Conservation (phyloP, 1,140 invertebrate genomes). For the Bombyx mandarina region DNA sequence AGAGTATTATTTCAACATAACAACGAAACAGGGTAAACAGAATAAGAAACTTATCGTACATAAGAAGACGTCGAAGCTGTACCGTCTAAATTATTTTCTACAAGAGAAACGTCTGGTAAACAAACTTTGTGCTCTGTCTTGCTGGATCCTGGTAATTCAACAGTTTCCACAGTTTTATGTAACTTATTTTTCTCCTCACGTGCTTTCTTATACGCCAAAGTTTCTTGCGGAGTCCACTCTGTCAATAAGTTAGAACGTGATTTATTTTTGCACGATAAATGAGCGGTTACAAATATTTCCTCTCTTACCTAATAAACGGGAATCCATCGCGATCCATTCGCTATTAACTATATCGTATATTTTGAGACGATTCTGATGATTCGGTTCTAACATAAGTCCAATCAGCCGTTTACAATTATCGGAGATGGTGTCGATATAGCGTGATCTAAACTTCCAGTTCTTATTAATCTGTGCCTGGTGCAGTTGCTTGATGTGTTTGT, state of each 20-base stretch:
- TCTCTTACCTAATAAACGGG: constrained; percentile 43
- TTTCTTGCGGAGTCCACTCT: constrained; percentile 58
- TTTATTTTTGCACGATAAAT: no score
- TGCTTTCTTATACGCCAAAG: constrained; percentile 46
- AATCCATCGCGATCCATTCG: constrained; percentile 73
- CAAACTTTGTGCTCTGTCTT: constrained; percentile 16
- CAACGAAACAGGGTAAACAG: no score
- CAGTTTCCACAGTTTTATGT: constrained; percentile 25
- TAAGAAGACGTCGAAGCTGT: constrained; percentile 42
- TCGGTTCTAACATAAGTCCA: constrained; percentile 77
- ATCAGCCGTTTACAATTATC: constrained; percentile 72
- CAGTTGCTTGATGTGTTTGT: constrained; percentile 78
- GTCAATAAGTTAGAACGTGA: background rate
- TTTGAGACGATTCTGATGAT: constrained; percentile 68
- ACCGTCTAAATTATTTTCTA: constrained; percentile 24
- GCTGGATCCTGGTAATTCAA: constrained; percentile 17
- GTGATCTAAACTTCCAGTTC: constrained; percentile 77
- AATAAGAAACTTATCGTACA: background rate
- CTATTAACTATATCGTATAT: constrained; percentile 46
- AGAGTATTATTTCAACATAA: no score
- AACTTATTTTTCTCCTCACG: constrained; percentile 39
- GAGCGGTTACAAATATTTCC: background rate
- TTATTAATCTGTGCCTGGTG: constrained; percentile 74
- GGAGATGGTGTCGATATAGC: constrained; percentile 63
- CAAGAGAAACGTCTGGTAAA: constrained; percentile 28